Conservation (phyloP, 2,797 vertebrate genomes). For the Xerus rutilus region DNA sequence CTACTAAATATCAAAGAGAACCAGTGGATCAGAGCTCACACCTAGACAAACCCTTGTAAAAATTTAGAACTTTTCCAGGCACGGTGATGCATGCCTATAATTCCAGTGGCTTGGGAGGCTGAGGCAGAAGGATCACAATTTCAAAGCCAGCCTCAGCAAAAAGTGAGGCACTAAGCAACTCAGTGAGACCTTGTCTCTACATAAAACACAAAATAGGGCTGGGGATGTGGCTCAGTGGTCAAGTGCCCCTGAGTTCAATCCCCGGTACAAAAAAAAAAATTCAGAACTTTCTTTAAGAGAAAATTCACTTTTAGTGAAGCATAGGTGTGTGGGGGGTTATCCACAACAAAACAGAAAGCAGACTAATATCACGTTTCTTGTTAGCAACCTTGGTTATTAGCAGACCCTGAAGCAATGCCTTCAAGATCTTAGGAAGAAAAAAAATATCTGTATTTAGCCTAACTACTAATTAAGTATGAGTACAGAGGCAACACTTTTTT, state of each 20-base stretch:
- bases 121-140: too few relatives aligned
- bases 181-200: too few relatives aligned
- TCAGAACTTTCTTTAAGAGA: slow-evolving; percentile 42
- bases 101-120: too few relatives aligned
- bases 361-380: not conserved
- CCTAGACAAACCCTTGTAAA: not conserved
- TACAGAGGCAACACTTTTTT: not conserved
- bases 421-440: not conserved
- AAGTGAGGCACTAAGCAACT: too few relatives aligned
- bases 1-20: slow-evolving; percentile 3
- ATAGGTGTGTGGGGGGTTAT: not conserved
- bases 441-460: not conserved
- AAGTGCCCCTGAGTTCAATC: too few relatives aligned
- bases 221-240: too few relatives aligned
- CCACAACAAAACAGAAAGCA: not conserved
- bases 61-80: slow-evolving; percentile 23
- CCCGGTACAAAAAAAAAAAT: not conserved
- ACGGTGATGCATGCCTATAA: too few relatives aligned
- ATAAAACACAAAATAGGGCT: too few relatives aligned
- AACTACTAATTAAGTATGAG: slow-evolving; percentile 35
- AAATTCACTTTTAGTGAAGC: not conserved
- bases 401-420: not conserved
- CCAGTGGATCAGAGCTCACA: not conserved
- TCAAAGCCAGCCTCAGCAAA: too few relatives aligned
- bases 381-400: not conserved